These are phyloP conservation scores for Palythoa heliodiscus DNA, from an alignment of 92 coral and sea anemone species.

Conservation along the genomic window DNA sequence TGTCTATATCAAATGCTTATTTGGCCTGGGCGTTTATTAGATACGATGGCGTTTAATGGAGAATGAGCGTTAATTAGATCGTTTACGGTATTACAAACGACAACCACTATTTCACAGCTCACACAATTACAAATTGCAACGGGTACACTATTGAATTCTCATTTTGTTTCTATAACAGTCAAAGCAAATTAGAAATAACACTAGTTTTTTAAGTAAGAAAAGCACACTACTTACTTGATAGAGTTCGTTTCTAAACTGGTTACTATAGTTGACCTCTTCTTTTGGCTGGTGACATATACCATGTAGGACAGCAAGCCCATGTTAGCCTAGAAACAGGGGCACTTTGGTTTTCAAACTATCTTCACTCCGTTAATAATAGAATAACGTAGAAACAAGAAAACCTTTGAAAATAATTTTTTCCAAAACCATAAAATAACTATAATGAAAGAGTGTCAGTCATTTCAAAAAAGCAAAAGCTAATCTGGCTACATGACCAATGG, in stretches of 20 bases:
- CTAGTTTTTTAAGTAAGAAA: background rate
- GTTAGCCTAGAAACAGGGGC: constrained; percentile 60
- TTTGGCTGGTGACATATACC: constrained; percentile 50
- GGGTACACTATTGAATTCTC: too few species aligned
- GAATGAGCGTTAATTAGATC: too few species aligned
- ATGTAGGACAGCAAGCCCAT: constrained; percentile 68
- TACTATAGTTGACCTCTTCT: constrained; percentile 16
- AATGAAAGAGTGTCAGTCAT: background rate
- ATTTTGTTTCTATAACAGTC: background rate
- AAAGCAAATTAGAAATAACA: too few species aligned
- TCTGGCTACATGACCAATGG: too few species aligned
- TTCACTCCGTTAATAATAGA: background rate
- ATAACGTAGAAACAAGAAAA: too few species aligned
- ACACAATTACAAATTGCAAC: too few species aligned
- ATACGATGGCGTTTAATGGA: too few species aligned
- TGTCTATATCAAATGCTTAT: too few species aligned
- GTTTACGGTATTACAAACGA: too few species aligned
- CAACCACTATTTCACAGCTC: background rate
- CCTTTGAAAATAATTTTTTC: too few species aligned
- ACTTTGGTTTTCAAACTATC: background rate
- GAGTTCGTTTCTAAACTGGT: background rate
- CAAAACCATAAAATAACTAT: background rate
- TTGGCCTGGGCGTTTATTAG: too few species aligned
- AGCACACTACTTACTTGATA: constrained; percentile 6
- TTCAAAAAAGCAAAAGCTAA: too few species aligned